A percentile compares a stretch with the other conserved stretches of the same genome.
phyloP scores from a whole-genome alignment of 2,888 invertebrate genomes.

The Heterodera filipjevi region DNA sequence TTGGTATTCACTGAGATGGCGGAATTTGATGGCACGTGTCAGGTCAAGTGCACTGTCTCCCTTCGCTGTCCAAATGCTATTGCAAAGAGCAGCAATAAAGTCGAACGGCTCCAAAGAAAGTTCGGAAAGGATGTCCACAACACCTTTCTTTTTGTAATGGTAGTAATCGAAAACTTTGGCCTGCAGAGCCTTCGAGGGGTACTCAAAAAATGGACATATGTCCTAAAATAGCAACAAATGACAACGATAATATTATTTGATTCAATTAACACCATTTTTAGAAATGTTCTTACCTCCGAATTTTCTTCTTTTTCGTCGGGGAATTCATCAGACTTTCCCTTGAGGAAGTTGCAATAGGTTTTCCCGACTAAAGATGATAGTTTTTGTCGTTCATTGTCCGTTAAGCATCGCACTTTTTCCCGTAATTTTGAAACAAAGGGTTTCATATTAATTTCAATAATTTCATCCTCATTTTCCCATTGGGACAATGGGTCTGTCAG shows the following conservation, averaged over 20 bases:
- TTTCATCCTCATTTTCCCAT: neutral
- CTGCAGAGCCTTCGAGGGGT: constrained; percentile 12
- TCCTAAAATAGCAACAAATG: neutral
- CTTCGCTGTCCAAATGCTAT: constrained; percentile 12
- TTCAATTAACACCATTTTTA: neutral
- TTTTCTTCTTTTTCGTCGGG: neutral
- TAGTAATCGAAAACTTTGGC: constrained; percentile 29
- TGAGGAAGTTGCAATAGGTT: neutral
- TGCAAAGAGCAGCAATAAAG: constrained; percentile 30
- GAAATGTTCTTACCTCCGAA: neutral
- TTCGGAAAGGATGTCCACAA: constrained; percentile 25
- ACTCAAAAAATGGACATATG: neutral
- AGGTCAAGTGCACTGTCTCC: neutral
- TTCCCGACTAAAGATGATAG: neutral
- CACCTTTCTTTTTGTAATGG: constrained; percentile 19
- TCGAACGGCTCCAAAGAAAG: constrained; percentile 18
- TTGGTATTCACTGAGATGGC: neutral
- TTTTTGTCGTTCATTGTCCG: neutral
- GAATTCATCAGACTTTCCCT: neutral
- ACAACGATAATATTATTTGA: neutral
- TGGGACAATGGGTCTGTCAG: neutral
- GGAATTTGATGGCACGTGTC: neutral
- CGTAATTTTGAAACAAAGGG: constrained; percentile 1
- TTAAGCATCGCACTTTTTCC: neutral
- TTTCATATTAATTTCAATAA: constrained; percentile 3